These are phyloP conservation scores for Chaunax sp. DNA, from an alignment of 2,797 vertebrate genomes.

Conservation along the genomic window DNA sequence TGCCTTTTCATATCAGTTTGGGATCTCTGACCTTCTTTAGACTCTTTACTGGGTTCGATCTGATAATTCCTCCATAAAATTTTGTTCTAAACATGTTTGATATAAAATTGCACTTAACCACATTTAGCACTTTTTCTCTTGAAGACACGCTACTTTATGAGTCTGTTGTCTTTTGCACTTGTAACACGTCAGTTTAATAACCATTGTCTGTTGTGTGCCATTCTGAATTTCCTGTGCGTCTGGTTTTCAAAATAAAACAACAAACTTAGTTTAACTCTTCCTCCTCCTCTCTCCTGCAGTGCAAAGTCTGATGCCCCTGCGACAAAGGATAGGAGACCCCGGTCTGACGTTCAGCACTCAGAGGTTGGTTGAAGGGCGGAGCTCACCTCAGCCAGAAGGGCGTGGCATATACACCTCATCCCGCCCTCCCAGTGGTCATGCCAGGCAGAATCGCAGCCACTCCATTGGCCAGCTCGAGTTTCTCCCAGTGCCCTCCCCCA, in stretches of 20 bases:
- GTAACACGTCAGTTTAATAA: not conserved
- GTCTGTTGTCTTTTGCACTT: not conserved
- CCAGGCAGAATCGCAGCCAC: slow-evolving; percentile 87
- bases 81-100: not conserved
- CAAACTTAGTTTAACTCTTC: not conserved
- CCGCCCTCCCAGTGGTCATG: slow-evolving; percentile 67
- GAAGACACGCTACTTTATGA: not conserved
- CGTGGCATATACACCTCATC: slow-evolving; percentile 11
- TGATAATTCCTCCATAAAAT: not conserved
- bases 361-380: slow-evolving; percentile 92
- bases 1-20: too few relatives aligned
- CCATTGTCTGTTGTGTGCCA: not conserved
- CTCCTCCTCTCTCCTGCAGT: slow-evolving; percentile 73
- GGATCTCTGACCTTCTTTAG: too few relatives aligned
- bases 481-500: slow-evolving; percentile 61
- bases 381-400: slow-evolving; percentile 59
- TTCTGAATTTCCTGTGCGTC: not conserved
- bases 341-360: slow-evolving; percentile 85
- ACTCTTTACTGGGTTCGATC: too few relatives aligned
- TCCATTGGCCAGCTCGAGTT: slow-evolving; percentile 86
- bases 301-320: slow-evolving; percentile 85
- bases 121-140: not conserved
- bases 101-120: not conserved
- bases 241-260: slow-evolving; percentile 29
- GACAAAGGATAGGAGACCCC: slow-evolving; percentile 88